Evolutionary conservation across 2,797 vertebrate species (phyloP).

Genomic region (Pelochelys cantorii): DNA sequence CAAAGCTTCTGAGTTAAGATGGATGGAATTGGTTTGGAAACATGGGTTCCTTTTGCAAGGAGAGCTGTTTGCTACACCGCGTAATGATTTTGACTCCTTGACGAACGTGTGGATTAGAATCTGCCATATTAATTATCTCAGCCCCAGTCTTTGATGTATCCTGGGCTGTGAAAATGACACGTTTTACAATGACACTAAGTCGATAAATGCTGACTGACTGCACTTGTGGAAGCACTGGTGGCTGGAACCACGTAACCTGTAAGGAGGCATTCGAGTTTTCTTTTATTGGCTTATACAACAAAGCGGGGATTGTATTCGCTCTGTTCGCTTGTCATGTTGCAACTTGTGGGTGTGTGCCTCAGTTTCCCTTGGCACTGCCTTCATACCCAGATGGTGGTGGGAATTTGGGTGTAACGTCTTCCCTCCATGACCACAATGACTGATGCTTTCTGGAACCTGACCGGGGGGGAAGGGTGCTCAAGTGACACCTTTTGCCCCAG

Average conservation of each 20-base stretch:
- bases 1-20: background rate
- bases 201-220: background rate
- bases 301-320: too few species aligned
- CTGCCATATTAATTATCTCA: rapidly evolving
- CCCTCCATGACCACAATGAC: too few species aligned
- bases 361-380: too few species aligned
- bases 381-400: too few species aligned
- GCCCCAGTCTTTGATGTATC: background rate
- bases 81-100: background rate
- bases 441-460: too few species aligned
- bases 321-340: too few species aligned
- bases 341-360: too few species aligned
- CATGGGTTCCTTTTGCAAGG: background rate
- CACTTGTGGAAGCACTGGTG: background rate
- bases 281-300: background rate
- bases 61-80: background rate
- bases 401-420: too few species aligned
- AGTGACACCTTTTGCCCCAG: too few species aligned
- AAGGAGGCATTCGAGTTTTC: background rate
- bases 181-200: rapidly evolving
- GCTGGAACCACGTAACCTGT: rapidly evolving
- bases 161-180: rapidly evolving
- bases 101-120: background rate
- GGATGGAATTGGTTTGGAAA: background rate
- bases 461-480: too few species aligned